Evolutionary conservation across 2,797 vertebrate genomes (phyloP), one percentile per base, ranked within the genome.

Genomic region (Smutsia temminckii): DNA sequence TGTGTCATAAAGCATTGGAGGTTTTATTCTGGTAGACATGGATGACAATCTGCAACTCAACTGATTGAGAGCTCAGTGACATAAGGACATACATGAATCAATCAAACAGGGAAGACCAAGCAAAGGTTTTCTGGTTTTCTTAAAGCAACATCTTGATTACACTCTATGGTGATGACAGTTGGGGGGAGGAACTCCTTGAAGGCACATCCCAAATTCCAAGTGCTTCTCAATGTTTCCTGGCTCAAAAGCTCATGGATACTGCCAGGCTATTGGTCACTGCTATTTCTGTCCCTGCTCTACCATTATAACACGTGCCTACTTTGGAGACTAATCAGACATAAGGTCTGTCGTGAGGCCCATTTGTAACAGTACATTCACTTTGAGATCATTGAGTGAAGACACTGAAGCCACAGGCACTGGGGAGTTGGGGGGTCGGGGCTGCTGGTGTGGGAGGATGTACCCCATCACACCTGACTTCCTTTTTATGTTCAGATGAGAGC

Each of bases 351-450:
- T 53, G 46, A 29, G 23, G 23, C 9, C 53, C 53, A 0, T 34
- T 64, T 85, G 88, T 11, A 21, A 17, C 10, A 46, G 18, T 12
- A 64, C 37, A 12, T 75, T 59, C n/a, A 64, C 40, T 46, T 17
- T 51, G 57, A 64, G 37, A 37, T 46, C 46, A 46, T 46, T 64
- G 59, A 51, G 10, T 78, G 75, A 59, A 32, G 85, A 75, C 21
- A 27, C 32, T 16, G 59, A 63, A 25, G 37, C 27, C 10, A 63
- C 32, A 63, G 51, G 9, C n/a, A 17, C 8, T 25, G 16, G 1
- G 0, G 25, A 16, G 0, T 32, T 4, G 29, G 17, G 5, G 11
- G 6, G 23, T 46, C 46, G 42, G 49, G 13, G 2, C 23, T 14
- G 29, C 9, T 46, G 0, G 4, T 4, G 5, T 61, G 53, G 18